Base-by-base conservation (phyloP, 2,797 vertebrate species). In the Petrocephalus sullivani region DNA sequence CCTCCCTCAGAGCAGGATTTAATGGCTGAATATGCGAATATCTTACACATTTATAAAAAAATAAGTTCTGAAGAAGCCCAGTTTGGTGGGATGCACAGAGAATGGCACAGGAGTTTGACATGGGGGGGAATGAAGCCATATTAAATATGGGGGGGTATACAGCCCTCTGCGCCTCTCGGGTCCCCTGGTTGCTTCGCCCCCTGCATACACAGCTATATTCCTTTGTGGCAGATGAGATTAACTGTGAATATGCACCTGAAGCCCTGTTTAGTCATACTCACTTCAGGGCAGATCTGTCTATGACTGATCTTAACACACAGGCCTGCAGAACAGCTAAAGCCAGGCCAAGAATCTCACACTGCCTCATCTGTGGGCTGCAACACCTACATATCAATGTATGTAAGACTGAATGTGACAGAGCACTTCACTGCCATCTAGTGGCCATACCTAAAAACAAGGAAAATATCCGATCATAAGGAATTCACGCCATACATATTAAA, bases 391-490 rank as follows among this genome's bases (percentile, higher is more conserved):
- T 71, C 33, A 16, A 71, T 71, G 12, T 23, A 64, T 71, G 67
- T 71, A 71, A 7, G 14, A 33, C 9, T 64, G 19, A 23, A 75
- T 37, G 37, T 28, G 19, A 21, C 46, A 41, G 53, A 28, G 12
- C 57, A 16, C 49, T 51, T 85, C 53, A 85, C 33, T 56, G 83
- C 83, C 83, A 85, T 85, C 83, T 85, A 33, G 83, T 85, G 83
- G 83, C 53, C 23, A 57, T 4, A 57, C 57, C 28, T 4, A 54
- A 75, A 19, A 37, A 41, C 67, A 75, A 9, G 19, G 19, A 82
- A 51, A 82, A 49, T 19, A 81, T 23, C 8, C 46, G 23, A 49
- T 16, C 49, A 53, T 21, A 83, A 21, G 41, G 8, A 83, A 83
- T 23, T 53, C n/a, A 21, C 0, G 1, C 53, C 8, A 21, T 83